phyloP scores from a whole-genome alignment of 1,140 invertebrate genomes.

The Diabrotica virgifera region DNA sequence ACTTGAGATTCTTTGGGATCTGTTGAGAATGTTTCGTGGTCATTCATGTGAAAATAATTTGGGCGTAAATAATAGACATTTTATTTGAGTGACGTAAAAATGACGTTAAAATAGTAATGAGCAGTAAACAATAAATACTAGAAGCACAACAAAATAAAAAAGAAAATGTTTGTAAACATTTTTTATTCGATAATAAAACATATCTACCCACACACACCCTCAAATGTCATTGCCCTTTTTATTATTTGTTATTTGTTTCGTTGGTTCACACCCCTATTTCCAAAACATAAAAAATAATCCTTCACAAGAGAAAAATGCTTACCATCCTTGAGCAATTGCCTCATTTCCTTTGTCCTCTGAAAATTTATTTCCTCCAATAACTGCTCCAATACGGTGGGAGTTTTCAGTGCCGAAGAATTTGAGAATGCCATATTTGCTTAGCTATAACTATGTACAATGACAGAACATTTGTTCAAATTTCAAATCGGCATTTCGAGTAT shows the following conservation, averaged over 20 bases:
- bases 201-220: background rate
- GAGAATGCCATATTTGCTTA: constrained; percentile 55
- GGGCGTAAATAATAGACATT: no score
- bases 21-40: no score
- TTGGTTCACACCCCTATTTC: background rate
- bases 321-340: constrained; percentile 84
- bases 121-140: no score
- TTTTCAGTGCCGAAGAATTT: constrained; percentile 57
- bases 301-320: constrained; percentile 35
- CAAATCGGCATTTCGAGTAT: background rate
- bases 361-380: constrained; percentile 87
- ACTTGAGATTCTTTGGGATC: no score
- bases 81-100: no score
- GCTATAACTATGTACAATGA: background rate
- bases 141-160: no score
- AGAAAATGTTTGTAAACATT: no score
- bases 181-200: no score
- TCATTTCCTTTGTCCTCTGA: constrained; percentile 84
- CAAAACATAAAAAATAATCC: background rate
- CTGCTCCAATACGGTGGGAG: constrained; percentile 77
- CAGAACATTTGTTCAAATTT: background rate
- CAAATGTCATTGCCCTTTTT: background rate
- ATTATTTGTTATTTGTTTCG: background rate
- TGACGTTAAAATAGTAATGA: no score
- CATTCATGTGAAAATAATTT: no score